Base-by-base conservation (phyloP, 2,888 invertebrate genomes). In the Baronia brevicornis region DNA sequence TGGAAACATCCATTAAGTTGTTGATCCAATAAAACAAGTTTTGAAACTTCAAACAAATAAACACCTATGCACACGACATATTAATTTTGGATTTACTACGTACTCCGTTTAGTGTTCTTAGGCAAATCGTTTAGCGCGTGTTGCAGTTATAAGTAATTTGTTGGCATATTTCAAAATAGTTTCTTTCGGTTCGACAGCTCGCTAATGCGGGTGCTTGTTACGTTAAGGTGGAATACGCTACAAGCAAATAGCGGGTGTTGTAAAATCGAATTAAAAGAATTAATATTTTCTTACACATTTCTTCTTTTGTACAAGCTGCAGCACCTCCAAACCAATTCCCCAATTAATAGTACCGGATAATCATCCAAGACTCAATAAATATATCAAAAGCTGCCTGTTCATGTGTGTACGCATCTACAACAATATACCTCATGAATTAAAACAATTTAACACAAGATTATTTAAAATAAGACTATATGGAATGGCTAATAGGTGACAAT, bases 141-240 rank as follows among this genome's bases (percentile, higher is more conserved):
- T 28, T 25, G 30, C 27, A 33, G 52, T 60, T 59, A 61, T 63
- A 54, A 60, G 55, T 53, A 44, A 48, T 48, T 62, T 55, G 63
- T 62, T 59, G 51, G 49, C 50, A 57, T 62, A 66, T 67, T 64
- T 60, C 49, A 56, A 49, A 52, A 62, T 53, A 62, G 61, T 66
- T 74, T 71, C 68, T 72, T 72, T 66, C 52, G 51, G 48, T 69
- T 67, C 66, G 68, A 69, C 67, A 66, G 67, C 36, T 45, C 32
- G 37, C 29, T 32, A 44, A 34, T 43, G 51, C 48, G 39, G 45
- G 39, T 47, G 48, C 44, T 28, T 41, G 41, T 36, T 19, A 24
- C 11, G 20, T 13, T 22, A 15, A 36, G 31, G 24, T 10, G 13
- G 42, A 3, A 12, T 43, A 48, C 44, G 36, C 22, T 1, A 27